These are phyloP conservation scores for Thecophora atra DNA, from an alignment of 2,888 invertebrate genomes.

Conservation along the genomic window DNA sequence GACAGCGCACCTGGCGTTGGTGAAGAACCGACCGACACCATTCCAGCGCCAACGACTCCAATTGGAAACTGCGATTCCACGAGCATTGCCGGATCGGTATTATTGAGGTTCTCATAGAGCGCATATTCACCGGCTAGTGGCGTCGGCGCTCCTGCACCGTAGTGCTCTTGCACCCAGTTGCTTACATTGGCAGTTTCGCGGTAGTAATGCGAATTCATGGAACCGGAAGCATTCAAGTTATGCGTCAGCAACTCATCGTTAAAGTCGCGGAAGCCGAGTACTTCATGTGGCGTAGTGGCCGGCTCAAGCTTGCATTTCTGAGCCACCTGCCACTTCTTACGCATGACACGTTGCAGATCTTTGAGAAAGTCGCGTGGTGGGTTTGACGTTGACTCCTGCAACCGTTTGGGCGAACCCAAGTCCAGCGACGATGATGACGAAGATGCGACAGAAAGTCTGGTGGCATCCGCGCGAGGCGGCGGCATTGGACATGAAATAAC, in stretches of 20 bases:
- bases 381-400: slow-evolving; percentile 76
- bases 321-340: slow-evolving; percentile 92
- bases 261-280: slow-evolving; percentile 87
- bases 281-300: slow-evolving; percentile 90
- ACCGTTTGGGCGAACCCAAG: slow-evolving; percentile 80
- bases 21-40: slow-evolving; percentile 31
- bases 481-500: slow-evolving; percentile 70
- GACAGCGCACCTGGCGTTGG: slow-evolving; percentile 43
- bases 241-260: slow-evolving; percentile 67
- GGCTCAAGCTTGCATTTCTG: slow-evolving; percentile 90
- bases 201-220: slow-evolving; percentile 59
- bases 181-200: slow-evolving; percentile 78
- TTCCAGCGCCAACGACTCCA: neutral
- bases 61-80: slow-evolving; percentile 46
- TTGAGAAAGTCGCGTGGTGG: slow-evolving; percentile 85
- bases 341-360: slow-evolving; percentile 90
- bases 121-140: slow-evolving; percentile 59
- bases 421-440: slow-evolving; percentile 47
- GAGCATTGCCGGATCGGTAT: slow-evolving; percentile 51
- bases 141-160: slow-evolving; percentile 68
- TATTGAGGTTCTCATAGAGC: slow-evolving; percentile 79
- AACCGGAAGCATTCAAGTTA: slow-evolving; percentile 56
- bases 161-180: slow-evolving; percentile 90
- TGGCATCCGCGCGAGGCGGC: slow-evolving; percentile 80
- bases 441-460: slow-evolving; percentile 73